Evolutionary conservation across 2,888 invertebrate species (phyloP), one percentile per base, ranked within the genome.

Genomic region (Mythimna pallens): DNA sequence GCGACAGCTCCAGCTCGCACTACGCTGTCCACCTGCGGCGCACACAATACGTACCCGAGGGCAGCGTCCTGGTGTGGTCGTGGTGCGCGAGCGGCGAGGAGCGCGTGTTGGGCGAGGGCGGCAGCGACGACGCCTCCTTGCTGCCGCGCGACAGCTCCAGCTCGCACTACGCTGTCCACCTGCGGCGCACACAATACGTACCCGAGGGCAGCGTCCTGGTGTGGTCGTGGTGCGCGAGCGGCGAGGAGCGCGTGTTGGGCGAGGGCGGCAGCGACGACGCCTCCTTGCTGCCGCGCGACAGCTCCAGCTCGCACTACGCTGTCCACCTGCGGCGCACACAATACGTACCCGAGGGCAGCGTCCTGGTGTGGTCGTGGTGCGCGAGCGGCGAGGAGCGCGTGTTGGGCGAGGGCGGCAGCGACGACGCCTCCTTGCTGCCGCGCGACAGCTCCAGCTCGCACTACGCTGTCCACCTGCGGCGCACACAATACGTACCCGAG

Each of bases 381-480:
- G 94, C 73, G 91, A 84, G 93, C 65, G 89, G 90, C 77, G 90
- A 86, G 70, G 88, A 81, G 78, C 97, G 93, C 55, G 97, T 96
- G 92, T 97, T 97, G 75, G 97, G 97, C 86, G 97, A 97, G 1
- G 97, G 97, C 65, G 97, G 97, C 87, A 97, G 92, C 83, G 97
- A 97, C 58, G 96, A 92, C 82, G 97, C 96, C 82, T 90, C 89
- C 64, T 47, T 67, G 69, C 68, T 59, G 58, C 57, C 43, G 86
- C 89, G 82, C 81, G 81, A 50, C 73, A 73, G 64, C 68, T 87
- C 89, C 74, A 73, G 47, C 75, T 86, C 88, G 85, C 0, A 83
- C 47, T 47, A 17, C 17, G 17, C 6, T 47, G 17, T 47, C 47
- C 47, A 47, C 6, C 47, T 47, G 17, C 12, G 47, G 47, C 17